Evolutionary conservation across 2,113 vertebrate genomes (phyloP), one percentile per base, ranked within the genome.

Genomic region (Callaeas wilsoni): DNA sequence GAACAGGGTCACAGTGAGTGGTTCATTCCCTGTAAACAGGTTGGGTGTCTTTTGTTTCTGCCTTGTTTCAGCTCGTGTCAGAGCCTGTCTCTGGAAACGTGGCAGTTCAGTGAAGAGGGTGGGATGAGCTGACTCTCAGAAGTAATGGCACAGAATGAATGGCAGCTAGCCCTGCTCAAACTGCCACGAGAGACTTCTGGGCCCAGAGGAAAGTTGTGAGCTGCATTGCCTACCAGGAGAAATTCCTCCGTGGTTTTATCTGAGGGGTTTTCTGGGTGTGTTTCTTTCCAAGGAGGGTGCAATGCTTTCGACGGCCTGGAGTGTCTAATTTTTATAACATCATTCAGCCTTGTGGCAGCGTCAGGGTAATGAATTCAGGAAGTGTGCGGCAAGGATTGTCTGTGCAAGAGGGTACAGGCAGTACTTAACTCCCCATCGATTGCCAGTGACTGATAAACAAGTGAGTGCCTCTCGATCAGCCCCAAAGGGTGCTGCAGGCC

Each of bases 321-420:
- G 65, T 79, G 37, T 62, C 84, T 93, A 87, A 94, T 96, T 93
- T 85, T 87, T 87, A 42, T 52, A 87, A 21, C 93, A 94, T 79
- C 89, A 13, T 65, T 95, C 95, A 95, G 59, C 71, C 70, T 8
- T 22, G 91, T 79, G 91, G 80, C 89, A 73, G 87, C 2, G 1
- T 39, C 44, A 41, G 74, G 37, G 70, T 96, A 95, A 97, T 96
- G 94, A 78, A 96, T 95, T 79, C 93, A 69, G 93, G 93, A 95
- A 83, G 65, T 62, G 93, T 78, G 50, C 1, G 1, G 53, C 0
- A 3, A 89, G 84, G 57, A 75, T 44, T 76, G 81, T 79, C 84
- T 89, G 84, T 80, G 81, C 33, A 69, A 50, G 93, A 94, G 81
- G 81, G 87, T 91, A 11, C 70, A 39, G 87, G 82, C 81, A 94